Percentiles rank a stretch among this genome's conserved stretches.
phyloP scores from a whole-genome alignment of 2,113 vertebrate species.

The Hassar affinis region DNA sequence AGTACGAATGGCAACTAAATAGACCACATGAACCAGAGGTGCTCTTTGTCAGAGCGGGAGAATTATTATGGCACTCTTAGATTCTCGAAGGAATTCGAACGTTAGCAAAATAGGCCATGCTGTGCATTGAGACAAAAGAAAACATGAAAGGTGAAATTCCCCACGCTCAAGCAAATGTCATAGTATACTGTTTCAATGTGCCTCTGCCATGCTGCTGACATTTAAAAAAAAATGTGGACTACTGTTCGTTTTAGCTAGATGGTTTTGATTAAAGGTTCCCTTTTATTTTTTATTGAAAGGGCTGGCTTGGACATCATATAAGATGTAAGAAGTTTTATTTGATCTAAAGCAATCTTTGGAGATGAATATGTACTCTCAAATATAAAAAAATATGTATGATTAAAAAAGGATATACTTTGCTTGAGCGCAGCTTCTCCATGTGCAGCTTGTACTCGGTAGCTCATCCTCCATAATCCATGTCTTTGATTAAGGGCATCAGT shows the following conservation, averaged over 20 bases:
- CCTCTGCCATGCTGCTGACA: conserved; percentile 23
- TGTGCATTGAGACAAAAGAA: conserved; percentile 8
- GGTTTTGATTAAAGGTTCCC: background rate
- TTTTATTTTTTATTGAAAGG: conserved; percentile 14
- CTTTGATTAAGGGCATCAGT: background rate
- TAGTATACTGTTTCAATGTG: conserved; percentile 15
- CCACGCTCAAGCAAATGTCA: conserved; percentile 39
- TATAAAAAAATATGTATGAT: background rate
- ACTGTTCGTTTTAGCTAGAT: background rate
- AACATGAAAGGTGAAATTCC: conserved; percentile 24
- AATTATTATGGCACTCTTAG: conserved; percentile 19
- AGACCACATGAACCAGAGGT: conserved; percentile 5
- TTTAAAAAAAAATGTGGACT: conserved; percentile 24
- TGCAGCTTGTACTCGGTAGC: background rate
- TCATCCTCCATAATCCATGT: background rate
- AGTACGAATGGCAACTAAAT: conserved; percentile 7
- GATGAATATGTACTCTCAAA: background rate
- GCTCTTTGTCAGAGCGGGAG: conserved; percentile 14
- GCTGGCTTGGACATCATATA: background rate
- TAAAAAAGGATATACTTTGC: background rate
- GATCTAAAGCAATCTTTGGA: background rate
- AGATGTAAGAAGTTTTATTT: background rate
- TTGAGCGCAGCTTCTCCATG: background rate
- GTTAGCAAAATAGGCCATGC: conserved; percentile 28
- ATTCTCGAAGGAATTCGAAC: conserved; percentile 35